Percentiles rank a stretch among this genome's conserved stretches.
Evolutionary conservation across 2,888 invertebrate species (phyloP).

Genomic region (Amaurobius ferox): DNA sequence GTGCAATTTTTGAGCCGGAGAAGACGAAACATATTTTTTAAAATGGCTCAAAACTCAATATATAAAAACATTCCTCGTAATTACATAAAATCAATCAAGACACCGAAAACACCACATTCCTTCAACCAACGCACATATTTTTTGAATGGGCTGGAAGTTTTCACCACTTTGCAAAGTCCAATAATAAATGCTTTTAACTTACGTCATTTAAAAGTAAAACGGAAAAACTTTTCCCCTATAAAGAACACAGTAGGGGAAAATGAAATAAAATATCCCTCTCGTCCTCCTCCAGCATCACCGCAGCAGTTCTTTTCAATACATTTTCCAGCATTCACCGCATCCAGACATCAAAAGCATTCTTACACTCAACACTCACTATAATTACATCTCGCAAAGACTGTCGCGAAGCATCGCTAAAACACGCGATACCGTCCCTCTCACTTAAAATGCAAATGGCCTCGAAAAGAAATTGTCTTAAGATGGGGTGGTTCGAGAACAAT

Average conservation of each 20-base stretch:
- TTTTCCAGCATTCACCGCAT: background rate
- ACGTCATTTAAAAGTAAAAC: background rate
- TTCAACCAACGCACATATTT: too few species aligned
- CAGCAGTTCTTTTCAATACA: background rate
- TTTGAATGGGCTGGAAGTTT: too few species aligned
- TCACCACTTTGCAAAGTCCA: too few species aligned
- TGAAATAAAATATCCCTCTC: background rate
- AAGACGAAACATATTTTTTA: too few species aligned
- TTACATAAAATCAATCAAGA: too few species aligned
- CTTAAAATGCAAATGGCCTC: conserved; percentile 7
- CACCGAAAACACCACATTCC: too few species aligned
- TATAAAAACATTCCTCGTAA: too few species aligned
- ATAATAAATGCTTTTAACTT: too few species aligned
- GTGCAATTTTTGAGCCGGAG: too few species aligned
- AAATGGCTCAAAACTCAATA: too few species aligned
- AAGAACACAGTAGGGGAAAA: background rate
- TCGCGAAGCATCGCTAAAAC: background rate
- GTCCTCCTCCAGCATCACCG: background rate
- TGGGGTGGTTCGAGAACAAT: conserved; percentile 9
- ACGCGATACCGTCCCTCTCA: background rate
- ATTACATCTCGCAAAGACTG: conserved; percentile 1
- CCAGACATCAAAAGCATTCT: background rate
- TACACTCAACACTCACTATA: background rate
- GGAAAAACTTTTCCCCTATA: background rate
- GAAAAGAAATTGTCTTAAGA: conserved; percentile 12